Evolutionary conservation across 2,113 vertebrate genomes (phyloP), one percentile per base, ranked within the genome.

Genomic region (Sapajus apella): DNA sequence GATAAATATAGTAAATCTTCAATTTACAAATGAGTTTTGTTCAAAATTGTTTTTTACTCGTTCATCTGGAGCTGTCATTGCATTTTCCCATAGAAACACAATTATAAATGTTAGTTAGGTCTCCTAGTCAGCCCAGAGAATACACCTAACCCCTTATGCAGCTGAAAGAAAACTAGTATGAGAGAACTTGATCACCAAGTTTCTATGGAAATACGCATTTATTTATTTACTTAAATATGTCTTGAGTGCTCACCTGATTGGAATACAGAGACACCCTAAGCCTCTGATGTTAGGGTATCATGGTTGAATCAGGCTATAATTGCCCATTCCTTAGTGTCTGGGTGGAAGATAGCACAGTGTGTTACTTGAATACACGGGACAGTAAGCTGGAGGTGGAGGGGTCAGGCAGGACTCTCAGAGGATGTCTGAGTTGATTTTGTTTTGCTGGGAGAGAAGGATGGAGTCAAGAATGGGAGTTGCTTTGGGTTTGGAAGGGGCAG

Each of bases 81-180:
- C 2, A 25, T 76, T 97, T 97, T 43, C 52, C 80, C 82, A 86
- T 35, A 76, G 86, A 96, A 91, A 86, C 82, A 93, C 75, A 93
- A 64, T 87, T 87, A 75, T 27, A 88, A 91, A 75, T 86, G 47
- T 27, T 73, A 43, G 66, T 21, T 55, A 66, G 12, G 37, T 79
- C 64, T 87, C 43, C 45, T 50, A 80, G 70, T 27, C 35, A 82
- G 79, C n/a, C 55, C 32, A 58, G 18, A 87, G 70, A 70, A 80
- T 25, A 18, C 5, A 27, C 43, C 88, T 92, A 88, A 85, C 23
- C 17, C 32, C 14, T 10, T 10, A 50, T 8, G 18, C 40, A 72
- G 23, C 21, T 92, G 79, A 87, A 87, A 58, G 79, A 87, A 87
- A 58, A 52, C 5, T 50, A 56, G 7, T 35, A 6, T 37, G 14